Conservation (phyloP, 2,797 vertebrate genomes). For the Cynopterus sphinx region DNA sequence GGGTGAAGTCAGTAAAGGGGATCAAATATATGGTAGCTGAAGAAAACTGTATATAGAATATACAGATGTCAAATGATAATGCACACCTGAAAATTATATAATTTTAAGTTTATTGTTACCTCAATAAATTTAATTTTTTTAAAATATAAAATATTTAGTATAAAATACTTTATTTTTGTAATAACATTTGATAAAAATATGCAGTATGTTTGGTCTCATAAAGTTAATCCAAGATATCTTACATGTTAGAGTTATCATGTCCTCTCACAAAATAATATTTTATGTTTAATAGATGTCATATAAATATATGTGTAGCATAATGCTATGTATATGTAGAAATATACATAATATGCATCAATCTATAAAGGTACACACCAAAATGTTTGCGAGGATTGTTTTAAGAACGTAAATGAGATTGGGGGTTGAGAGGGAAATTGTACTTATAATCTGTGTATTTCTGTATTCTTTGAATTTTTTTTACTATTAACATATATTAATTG, state of each 20-base stretch:
- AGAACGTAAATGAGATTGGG: neutral
- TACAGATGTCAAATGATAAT: no score
- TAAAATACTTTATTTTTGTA: neutral
- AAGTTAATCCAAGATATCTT: neutral
- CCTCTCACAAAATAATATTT: neutral
- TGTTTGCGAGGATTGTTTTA: neutral
- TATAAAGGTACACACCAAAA: neutral
- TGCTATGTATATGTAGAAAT: neutral
- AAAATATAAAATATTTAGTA: neutral
- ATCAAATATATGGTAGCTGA: no score
- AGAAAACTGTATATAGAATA: no score
- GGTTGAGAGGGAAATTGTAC: neutral
- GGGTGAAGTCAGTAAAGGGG: no score
- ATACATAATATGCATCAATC: neutral
- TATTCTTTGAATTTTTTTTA: neutral
- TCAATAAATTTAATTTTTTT: no score
- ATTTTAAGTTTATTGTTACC: no score
- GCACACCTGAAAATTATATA: no score
- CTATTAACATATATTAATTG: neutral
- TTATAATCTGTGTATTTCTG: neutral
- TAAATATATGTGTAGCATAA: neutral
- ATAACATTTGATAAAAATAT: neutral
- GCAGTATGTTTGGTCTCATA: neutral
- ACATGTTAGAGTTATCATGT: neutral
- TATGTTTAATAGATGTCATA: neutral